Evolutionary conservation across 2,113 vertebrate genomes (phyloP), one percentile per base, ranked within the genome.

Genomic region (Meles meles): DNA sequence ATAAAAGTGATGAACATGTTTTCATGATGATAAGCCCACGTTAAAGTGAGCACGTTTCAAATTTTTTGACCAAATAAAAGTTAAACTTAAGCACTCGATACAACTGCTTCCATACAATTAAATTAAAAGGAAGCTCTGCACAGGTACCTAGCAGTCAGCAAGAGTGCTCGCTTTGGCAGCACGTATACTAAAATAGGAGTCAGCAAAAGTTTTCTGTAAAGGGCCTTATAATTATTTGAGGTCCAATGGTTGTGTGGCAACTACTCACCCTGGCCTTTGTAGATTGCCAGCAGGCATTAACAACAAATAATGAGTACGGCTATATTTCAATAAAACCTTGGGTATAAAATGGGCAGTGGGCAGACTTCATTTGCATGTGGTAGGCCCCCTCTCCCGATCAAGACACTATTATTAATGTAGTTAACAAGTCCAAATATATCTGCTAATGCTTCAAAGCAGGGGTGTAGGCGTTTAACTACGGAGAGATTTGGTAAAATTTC

Each of bases 21-120:
- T 77, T 61, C 18, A 94, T 61, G 31, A 8, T 49, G 21, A 8
- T 21, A 81, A 65, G 52, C 44, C 87, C 90, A 95, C 20, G 57
- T 57, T 52, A 77, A 82, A 87, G 34, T n/a, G 34, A 94, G 63
- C 1, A 42, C 3, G 93, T 63, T 80, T 96, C 34, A 27, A 27
- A 39, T 63, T 88, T 94, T 95, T 59, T 85, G 20, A 92, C 31
- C 55, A 94, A 82, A 57, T 55, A 52, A 93, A 76, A 77, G 37
- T 13, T 81, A 93, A 93, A 39, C 27, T 44, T 29, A 13, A 59
- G 4, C 86, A 85, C 25, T 47, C 27, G 69, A 59, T 65, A 91
- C n/a, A 95, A 88, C 7, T 61, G 29, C 47, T 93, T 85, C 25
- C 8, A 3, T 63, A 34, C 13, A 67, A 79, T 76, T 87, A 8